Evolutionary conservation across 2,797 vertebrate genomes (phyloP), one percentile per base, ranked within the genome.

Genomic region (Tokudaia muenninki): DNA sequence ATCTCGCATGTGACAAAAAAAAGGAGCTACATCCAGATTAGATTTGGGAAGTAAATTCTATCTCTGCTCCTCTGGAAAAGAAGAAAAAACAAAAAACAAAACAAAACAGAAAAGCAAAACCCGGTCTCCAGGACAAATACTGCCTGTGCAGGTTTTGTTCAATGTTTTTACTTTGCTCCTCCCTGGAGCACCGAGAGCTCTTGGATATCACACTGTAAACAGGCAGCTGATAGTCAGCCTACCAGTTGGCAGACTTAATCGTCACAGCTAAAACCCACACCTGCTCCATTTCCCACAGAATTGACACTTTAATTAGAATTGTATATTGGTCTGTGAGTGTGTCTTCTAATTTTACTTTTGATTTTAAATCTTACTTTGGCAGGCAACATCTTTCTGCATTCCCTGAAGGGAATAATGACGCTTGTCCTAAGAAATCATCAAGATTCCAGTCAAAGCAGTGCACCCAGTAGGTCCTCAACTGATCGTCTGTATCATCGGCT

Each of bases 261-360:
- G 44, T 84, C 92, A 91, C 92, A 81, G 79, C 82, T 91, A 89
- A 96, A 89, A 92, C 91, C 94, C 86, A 94, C 94, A 97, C 96
- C 95, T 95, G 97, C 93, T 97, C 91, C 21, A 50, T 81, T 87
- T 81, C 94, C 95, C 34, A 74, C 83, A 83, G 83, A 94, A 91
- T 77, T 88, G 57, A 47, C 95, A 88, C 89, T 96, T 94, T 87
- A 94, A 97, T 97, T 93, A 96, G 86, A 95, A 95, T 84, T 83
- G 92, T 41, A 84, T 63, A 77, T 63, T 82, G 52, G 81, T 80
- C 96, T 93, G 63, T 70, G 92, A 87, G 67, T 44, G 29, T 52
- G 11, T 29, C 80, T 86, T 95, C 92, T 94, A 80, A 94, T 91
- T 94, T 97, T 82, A 91, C 84, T 94, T 96, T 94, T 93, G 63